These are phyloP conservation scores for Lagorchestes hirsutus DNA, from an alignment of 2,797 vertebrate genomes.

Conservation along the genomic window DNA sequence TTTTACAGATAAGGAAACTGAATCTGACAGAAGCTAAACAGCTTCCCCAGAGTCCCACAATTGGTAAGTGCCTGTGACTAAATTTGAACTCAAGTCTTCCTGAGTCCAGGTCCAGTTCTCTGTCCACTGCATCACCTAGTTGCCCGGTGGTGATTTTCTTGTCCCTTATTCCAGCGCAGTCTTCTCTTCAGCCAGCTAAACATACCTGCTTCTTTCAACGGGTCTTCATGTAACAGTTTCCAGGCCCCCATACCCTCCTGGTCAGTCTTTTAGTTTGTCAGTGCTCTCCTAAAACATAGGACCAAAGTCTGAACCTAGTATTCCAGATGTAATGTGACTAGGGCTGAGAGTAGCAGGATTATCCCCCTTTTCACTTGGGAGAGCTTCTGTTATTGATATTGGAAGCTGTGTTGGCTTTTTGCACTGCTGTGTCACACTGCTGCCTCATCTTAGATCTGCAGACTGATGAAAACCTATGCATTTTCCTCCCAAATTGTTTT, in stretches of 20 bases:
- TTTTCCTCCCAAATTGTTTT: not conserved
- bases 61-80: not conserved
- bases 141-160: not conserved
- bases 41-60: not conserved
- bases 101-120: not conserved
- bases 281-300: not conserved
- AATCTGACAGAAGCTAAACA: not conserved
- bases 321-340: not conserved
- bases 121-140: not conserved
- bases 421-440: not conserved
- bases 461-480: not conserved
- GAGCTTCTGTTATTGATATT: not conserved
- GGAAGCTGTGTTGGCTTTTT: not conserved
- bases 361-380: not conserved
- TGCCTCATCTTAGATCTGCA: not conserved
- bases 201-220: not conserved
- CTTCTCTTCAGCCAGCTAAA: not conserved
- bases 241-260: not conserved
- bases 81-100: not conserved
- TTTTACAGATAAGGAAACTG: not conserved
- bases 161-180: not conserved
- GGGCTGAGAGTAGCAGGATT: not conserved
- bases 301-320: not conserved
- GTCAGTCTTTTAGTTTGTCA: not conserved
- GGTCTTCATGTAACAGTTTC: not conserved